Evolutionary conservation across 2,113 vertebrate species (phyloP).

Genomic region (Elephas maximus): DNA sequence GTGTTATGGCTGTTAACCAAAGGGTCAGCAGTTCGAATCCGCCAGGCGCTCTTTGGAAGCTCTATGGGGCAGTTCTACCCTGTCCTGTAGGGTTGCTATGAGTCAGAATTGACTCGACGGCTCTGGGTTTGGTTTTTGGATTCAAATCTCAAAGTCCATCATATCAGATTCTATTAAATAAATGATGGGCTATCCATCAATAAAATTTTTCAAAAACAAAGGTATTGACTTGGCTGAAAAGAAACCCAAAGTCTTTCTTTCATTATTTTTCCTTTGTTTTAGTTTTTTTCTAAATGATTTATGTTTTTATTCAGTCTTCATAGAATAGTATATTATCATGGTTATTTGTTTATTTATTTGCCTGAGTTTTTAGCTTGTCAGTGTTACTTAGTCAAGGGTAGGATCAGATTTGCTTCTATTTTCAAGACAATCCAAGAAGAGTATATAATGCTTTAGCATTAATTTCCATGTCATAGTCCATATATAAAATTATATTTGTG

Average conservation of each 20-base stretch:
- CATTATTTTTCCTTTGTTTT: not conserved
- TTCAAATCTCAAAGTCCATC: not conserved
- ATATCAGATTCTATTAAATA: not conserved
- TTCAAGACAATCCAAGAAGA: not conserved
- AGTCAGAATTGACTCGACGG: too few relatives aligned
- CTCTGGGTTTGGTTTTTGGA: too few relatives aligned
- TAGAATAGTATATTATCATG: not conserved
- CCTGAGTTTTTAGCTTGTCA: not conserved
- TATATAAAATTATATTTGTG: conserved; percentile 9
- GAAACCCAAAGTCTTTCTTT: not conserved
- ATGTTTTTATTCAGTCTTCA: not conserved
- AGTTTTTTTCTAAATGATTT: not conserved
- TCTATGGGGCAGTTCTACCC: too few relatives aligned
- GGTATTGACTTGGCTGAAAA: not conserved
- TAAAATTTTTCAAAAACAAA: not conserved
- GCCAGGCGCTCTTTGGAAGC: too few relatives aligned
- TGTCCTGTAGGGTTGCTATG: too few relatives aligned
- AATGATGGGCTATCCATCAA: not conserved
- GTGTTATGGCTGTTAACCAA: too few relatives aligned
- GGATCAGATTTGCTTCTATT: not conserved
- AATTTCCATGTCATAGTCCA: not conserved
- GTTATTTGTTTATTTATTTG: not conserved
- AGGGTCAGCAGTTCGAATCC: too few relatives aligned
- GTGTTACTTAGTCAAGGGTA: not conserved
- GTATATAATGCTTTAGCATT: not conserved